Evolutionary conservation across 2,888 invertebrate genomes (phyloP).

Genomic region (Ernsta delagoae): DNA sequence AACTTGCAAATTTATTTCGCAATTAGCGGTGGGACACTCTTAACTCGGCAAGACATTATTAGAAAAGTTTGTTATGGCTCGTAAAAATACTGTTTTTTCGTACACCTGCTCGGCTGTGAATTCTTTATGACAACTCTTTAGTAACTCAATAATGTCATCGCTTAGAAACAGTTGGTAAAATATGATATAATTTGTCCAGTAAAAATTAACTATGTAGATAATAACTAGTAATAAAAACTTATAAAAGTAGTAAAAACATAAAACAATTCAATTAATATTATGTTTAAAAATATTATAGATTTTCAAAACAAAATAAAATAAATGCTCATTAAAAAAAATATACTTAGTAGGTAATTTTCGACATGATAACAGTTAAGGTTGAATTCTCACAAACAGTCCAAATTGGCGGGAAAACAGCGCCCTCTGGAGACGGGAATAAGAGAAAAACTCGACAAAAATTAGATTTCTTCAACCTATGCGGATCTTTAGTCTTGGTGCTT

Average conservation of each 20-base stretch:
- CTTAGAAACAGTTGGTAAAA: neutral
- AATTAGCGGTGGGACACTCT: conserved; percentile 77
- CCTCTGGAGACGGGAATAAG: conserved; percentile 64
- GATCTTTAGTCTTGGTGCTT: conserved; percentile 61
- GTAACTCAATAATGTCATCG: neutral
- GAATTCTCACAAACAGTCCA: conserved; percentile 78
- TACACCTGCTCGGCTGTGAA: conserved; percentile 60
- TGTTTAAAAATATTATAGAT: too few relatives aligned
- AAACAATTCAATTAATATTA: too few relatives aligned
- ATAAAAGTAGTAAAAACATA: too few relatives aligned
- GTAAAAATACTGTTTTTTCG: conserved; percentile 74
- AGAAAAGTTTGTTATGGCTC: conserved; percentile 80
- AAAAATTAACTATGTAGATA: too few relatives aligned
- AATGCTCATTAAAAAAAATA: too few relatives aligned
- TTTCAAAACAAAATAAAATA: too few relatives aligned
- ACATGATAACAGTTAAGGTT: conserved; percentile 64
- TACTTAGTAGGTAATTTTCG: too few relatives aligned
- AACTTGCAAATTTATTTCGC: conserved; percentile 83
- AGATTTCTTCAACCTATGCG: conserved; percentile 68
- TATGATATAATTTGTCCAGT: too few relatives aligned
- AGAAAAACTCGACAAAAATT: conserved; percentile 82
- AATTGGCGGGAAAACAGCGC: conserved; percentile 75
- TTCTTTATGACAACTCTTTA: conserved; percentile 17
- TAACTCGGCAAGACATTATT: conserved; percentile 76
- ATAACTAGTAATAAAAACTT: too few relatives aligned